Conservation (phyloP, 2,888 invertebrate species). For the Oscheius sp. region DNA sequence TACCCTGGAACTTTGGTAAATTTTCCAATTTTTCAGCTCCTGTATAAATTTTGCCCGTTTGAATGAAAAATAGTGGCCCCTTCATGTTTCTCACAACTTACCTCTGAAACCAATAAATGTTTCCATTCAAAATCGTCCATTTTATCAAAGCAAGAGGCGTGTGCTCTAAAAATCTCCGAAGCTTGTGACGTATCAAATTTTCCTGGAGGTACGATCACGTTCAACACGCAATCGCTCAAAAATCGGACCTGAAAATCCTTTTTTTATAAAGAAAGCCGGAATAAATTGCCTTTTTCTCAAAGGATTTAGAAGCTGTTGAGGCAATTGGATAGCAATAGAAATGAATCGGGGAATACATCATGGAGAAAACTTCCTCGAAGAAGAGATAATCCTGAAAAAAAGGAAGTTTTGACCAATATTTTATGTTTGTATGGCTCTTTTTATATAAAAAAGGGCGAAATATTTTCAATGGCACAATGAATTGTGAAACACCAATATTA, state of each 20-base stretch:
- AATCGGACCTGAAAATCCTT: conserved; percentile 44
- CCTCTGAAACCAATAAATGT: conserved; percentile 45
- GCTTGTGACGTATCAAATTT: conserved; percentile 45
- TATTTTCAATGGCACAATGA: too few relatives aligned
- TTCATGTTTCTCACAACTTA: neutral
- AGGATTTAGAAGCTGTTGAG: conserved; percentile 36
- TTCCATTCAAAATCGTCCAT: conserved; percentile 52
- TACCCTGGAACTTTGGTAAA: too few relatives aligned
- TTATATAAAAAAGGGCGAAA: too few relatives aligned
- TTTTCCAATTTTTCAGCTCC: too few relatives aligned
- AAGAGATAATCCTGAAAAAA: conserved; percentile 49
- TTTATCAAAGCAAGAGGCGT: conserved; percentile 40
- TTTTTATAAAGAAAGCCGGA: neutral
- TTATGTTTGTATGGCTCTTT: too few relatives aligned
- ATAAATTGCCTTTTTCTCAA: conserved; percentile 41
- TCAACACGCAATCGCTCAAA: conserved; percentile 47
- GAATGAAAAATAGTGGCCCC: too few relatives aligned
- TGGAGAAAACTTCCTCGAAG: conserved; percentile 51
- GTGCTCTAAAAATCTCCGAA: conserved; percentile 46
- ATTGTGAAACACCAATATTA: too few relatives aligned
- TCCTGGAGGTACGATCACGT: conserved; percentile 46
- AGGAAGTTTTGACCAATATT: too few relatives aligned
- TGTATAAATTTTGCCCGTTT: too few relatives aligned
- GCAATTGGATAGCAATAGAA: conserved; percentile 53
- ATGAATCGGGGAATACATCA: conserved; percentile 53